Evolutionary conservation across 2,113 vertebrate genomes (phyloP).

Genomic region (Pseudopodoces humilis): DNA sequence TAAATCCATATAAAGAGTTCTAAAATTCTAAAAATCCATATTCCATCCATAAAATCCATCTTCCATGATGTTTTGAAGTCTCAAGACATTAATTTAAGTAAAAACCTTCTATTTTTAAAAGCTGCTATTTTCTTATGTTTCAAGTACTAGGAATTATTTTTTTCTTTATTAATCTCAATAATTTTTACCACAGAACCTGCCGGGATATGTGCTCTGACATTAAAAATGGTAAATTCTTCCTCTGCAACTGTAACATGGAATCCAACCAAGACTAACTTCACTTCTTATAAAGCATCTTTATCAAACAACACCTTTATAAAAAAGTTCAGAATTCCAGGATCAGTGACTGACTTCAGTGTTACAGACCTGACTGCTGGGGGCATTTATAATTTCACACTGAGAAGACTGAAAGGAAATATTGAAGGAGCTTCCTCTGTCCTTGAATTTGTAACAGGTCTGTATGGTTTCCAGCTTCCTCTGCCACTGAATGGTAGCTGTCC

Average conservation of each 20-base stretch:
- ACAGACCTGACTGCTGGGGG: conserved; percentile 74
- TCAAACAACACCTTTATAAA: conserved; percentile 69
- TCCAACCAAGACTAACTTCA: conserved; percentile 74
- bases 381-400: conserved; percentile 79
- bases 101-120: background rate
- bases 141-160: background rate
- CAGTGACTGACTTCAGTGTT: conserved; percentile 65
- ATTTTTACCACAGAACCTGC: conserved; percentile 72
- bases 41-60: background rate
- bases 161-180: background rate
- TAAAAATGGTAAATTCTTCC: conserved; percentile 74
- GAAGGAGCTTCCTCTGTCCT: conserved; percentile 70
- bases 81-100: background rate
- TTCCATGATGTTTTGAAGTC: background rate
- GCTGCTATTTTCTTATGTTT: background rate
- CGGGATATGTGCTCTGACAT: conserved; percentile 73
- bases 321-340: conserved; percentile 61
- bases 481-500: background rate
- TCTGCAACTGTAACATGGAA: conserved; percentile 80
- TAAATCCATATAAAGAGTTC: background rate
- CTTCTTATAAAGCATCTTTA: conserved; percentile 80
- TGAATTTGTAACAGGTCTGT: conserved; percentile 75
- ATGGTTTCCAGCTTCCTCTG: background rate
- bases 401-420: conserved; percentile 71
- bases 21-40: background rate